Evolutionary conservation across 2,797 vertebrate genomes (phyloP), one percentile per base, ranked within the genome.

Genomic region (Dendrocincla fuliginosa): DNA sequence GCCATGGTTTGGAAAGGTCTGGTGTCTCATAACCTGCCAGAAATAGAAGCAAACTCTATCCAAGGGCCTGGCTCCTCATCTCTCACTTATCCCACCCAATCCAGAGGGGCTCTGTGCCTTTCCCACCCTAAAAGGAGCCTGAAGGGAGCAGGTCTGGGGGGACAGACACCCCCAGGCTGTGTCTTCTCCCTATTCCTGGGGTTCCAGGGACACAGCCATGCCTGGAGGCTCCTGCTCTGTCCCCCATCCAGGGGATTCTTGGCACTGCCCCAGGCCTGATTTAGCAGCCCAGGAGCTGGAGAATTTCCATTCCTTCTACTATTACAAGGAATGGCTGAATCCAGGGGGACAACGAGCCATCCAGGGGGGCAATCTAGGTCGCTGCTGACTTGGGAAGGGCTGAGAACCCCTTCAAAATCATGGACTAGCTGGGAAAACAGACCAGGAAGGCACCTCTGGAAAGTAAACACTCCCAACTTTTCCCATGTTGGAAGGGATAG

Each of bases 11-110:
- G 83, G 8, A 80, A 87, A 93, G 94, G 79, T 71, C 84, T 70
- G 37, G 91, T 30, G 41, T 83, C 91, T 80, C 93, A 77, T 81
- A 93, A 77, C 84, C 75, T 1, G 11, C 93, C 93, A 57, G 4
- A 93, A 95, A 95, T 89, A 96, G 96, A 91, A 94, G 76, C 84
- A 85, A 74, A 89, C 64, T 25, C 87, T 53, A 85, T 28, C 15
- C 32, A 5, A 33, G n/a, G 83, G 87, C 68, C 53, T 18, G 25
- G 16, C 42, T 75, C 30, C 56, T 57, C 84, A 23, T 25, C 50
- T 71, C 28, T 76, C 52, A 7, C 3, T n/a, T 12, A 11, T 28
- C 67, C 32, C 78, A n/a, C 16, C 42, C 50, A 6, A 7, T 20
- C 55, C 42, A 42, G 13, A 13, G 56, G 87, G 55, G 81, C 16